Evolutionary conservation across 2,113 vertebrate genomes (phyloP).

Genomic region (Ctenomys sociabilis): DNA sequence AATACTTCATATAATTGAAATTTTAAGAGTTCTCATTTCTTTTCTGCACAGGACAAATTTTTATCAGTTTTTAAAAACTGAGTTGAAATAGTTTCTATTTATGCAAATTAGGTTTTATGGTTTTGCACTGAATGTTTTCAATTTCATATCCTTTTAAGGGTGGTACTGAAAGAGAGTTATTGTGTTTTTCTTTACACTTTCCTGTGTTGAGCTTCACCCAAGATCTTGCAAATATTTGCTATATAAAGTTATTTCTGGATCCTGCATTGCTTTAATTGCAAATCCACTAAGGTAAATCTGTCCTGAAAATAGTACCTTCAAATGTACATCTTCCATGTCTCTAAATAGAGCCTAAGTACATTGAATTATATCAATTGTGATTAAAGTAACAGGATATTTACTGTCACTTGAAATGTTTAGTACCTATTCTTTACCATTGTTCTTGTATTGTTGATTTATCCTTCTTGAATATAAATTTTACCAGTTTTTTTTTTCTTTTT

Average conservation of each 20-base stretch:
- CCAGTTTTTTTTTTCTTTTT: no score
- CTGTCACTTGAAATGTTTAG: conserved; percentile 10
- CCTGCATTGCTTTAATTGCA: neutral
- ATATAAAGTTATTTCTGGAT: neutral
- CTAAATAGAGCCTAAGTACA: neutral
- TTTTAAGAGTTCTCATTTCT: neutral
- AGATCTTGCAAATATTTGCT: neutral
- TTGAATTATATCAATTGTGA: neutral
- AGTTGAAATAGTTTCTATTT: neutral
- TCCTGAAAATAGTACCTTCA: neutral
- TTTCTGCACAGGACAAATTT: neutral
- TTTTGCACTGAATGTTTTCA: neutral
- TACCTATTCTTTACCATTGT: neutral
- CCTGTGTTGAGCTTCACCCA: neutral
- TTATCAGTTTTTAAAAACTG: conserved; percentile 32
- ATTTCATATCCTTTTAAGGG: neutral
- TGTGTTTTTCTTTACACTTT: neutral
- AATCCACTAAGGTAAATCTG: neutral
- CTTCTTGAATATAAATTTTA: neutral
- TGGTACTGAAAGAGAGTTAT: neutral
- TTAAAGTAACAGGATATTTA: conserved; percentile 23
- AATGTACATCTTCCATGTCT: neutral
- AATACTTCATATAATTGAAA: conserved; percentile 37
- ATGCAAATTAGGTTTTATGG: conserved; percentile 3
- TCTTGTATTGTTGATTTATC: neutral